Conservation (phyloP, 2,888 invertebrate species). For the Exephanes ischioxanthus region DNA sequence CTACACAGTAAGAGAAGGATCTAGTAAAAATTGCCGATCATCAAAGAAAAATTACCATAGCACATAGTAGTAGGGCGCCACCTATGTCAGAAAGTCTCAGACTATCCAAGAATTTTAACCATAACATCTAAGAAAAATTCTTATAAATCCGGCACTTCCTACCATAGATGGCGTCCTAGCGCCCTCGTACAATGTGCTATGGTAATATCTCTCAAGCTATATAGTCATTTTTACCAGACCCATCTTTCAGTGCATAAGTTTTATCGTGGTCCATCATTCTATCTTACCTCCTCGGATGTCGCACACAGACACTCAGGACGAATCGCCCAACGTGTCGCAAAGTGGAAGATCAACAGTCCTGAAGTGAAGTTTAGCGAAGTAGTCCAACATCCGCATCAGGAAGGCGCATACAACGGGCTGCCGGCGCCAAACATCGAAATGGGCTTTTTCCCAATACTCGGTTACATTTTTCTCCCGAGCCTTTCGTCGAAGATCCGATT, state of each 20-base stretch:
- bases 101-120: no score
- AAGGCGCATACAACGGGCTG: neutral
- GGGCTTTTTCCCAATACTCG: neutral
- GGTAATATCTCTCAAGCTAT: no score
- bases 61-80: no score
- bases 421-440: neutral
- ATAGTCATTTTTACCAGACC: no score
- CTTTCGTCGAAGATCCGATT: conserved; percentile 8
- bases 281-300: neutral
- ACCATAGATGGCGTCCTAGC: no score
- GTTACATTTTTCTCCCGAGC: conserved; percentile 4
- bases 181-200: no score
- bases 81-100: no score
- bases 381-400: neutral
- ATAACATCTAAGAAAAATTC: no score
- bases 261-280: neutral
- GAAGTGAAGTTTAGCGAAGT: neutral
- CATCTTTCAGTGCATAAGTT: neutral
- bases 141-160: no score
- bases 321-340: neutral
- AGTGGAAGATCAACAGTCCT: neutral
- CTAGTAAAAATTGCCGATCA: no score
- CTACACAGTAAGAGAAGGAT: neutral
- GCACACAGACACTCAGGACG: no score
- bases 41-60: no score